phyloP scores from a whole-genome alignment of 2,797 vertebrate species.

The Mionectes olivaceus region DNA sequence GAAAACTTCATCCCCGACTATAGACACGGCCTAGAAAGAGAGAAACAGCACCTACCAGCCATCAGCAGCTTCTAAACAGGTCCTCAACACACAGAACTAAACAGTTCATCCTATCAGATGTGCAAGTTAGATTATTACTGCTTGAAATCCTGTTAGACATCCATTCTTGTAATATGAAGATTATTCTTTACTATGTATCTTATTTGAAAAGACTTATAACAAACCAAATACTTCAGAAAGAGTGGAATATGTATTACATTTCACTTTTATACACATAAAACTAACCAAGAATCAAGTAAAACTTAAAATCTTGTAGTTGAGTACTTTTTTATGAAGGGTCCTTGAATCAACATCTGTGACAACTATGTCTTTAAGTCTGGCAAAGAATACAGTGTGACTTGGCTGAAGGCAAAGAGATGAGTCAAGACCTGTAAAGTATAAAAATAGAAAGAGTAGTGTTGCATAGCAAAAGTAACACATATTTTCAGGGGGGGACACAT shows the following conservation, averaged over 20 bases:
- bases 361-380: conserved; percentile 89
- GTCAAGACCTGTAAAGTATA: conserved; percentile 85
- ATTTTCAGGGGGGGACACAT: background rate
- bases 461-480: background rate
- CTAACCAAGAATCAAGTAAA: conserved; percentile 32
- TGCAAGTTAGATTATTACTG: background rate
- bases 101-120: background rate
- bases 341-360: conserved; percentile 88
- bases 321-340: conserved; percentile 91
- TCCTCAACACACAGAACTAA: background rate
- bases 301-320: background rate
- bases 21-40: conserved; percentile 90
- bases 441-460: background rate
- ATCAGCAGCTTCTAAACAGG: background rate
- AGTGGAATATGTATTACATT: background rate
- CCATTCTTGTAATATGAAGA: background rate
- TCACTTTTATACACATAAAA: background rate
- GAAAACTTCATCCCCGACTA: conserved; percentile 95
- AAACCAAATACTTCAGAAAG: background rate
- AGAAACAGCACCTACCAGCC: background rate
- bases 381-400: conserved; percentile 86
- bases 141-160: background rate
- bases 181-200: background rate
- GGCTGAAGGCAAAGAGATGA: conserved; percentile 86
- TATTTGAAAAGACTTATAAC: background rate